phyloP scores from a whole-genome alignment of 2,113 vertebrate species.

The Paracanthobrama guichenoti region DNA sequence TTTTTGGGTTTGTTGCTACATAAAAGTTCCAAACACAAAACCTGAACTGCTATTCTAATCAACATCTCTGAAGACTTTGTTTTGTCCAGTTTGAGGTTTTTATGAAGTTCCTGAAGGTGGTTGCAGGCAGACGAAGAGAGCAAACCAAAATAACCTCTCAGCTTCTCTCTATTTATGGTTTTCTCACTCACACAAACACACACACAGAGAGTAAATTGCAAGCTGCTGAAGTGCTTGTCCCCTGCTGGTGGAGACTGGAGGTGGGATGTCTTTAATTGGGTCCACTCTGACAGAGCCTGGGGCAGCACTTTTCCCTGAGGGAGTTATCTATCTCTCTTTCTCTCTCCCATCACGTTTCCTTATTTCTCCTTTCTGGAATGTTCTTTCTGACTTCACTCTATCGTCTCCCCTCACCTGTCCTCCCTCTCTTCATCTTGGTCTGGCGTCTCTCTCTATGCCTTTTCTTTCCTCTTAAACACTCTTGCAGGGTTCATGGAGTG shows the following conservation, averaged over 20 bases:
- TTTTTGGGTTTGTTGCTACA: neutral
- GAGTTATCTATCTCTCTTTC: conserved; percentile 54
- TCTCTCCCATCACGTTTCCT: conserved; percentile 49
- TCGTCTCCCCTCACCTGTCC: conserved; percentile 24
- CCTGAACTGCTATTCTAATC: conserved; percentile 23
- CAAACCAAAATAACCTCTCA: conserved; percentile 26
- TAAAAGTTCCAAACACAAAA: neutral
- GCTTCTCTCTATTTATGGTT: conserved; percentile 14
- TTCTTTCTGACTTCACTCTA: conserved; percentile 25
- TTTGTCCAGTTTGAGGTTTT: conserved; percentile 59
- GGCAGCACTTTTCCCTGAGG: conserved; percentile 62
- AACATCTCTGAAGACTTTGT: conserved; percentile 47
- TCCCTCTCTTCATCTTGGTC: neutral
- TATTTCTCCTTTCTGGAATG: conserved; percentile 24
- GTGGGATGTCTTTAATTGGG: conserved; percentile 79
- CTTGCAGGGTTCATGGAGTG: neutral
- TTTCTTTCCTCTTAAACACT: conserved; percentile 1
- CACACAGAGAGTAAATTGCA: conserved; percentile 52
- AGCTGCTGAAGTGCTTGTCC: conserved; percentile 56
- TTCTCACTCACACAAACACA: conserved; percentile 42
- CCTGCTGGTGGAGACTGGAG: conserved; percentile 70
- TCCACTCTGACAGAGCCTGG: conserved; percentile 69
- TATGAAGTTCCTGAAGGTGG: conserved; percentile 6
- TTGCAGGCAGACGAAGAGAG: conserved; percentile 23
- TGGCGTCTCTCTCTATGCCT: neutral